Percentiles rank a stretch among this genome's conserved stretches.
phyloP scores from a whole-genome alignment of 2,888 invertebrate species.

The Lepidonotus clava region DNA sequence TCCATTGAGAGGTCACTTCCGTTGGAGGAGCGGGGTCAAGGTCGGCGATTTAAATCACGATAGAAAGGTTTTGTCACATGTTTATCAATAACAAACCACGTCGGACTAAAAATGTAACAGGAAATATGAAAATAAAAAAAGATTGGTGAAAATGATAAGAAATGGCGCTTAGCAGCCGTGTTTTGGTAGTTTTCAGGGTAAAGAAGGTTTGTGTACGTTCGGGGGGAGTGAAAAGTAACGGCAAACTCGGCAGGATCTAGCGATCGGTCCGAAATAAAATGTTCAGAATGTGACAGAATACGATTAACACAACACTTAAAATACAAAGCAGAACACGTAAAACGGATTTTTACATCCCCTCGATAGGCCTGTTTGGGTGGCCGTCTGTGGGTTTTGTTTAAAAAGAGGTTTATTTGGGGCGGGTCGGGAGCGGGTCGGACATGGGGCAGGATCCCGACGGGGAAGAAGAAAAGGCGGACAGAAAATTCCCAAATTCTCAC shows the following conservation, averaged over 20 bases:
- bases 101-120: too few relatives aligned
- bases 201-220: too few relatives aligned
- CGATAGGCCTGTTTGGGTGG: too few relatives aligned
- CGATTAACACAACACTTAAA: not conserved
- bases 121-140: too few relatives aligned
- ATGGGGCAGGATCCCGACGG: conserved; percentile 1
- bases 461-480: not conserved
- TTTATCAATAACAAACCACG: too few relatives aligned
- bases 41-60: conserved; percentile 20
- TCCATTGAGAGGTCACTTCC: conserved; percentile 34
- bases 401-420: too few relatives aligned
- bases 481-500: not conserved
- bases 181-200: too few relatives aligned
- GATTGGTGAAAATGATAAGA: too few relatives aligned
- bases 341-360: too few relatives aligned
- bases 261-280: conserved; percentile 6
- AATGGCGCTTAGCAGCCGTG: too few relatives aligned
- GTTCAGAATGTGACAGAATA: not conserved
- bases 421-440: not conserved
- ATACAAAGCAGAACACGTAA: not conserved
- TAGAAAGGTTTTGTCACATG: not conserved
- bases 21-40: conserved; percentile 1
- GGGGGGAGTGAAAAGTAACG: conserved; percentile 28
- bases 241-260: not conserved
- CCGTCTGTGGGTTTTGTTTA: too few relatives aligned